Evolutionary conservation across 2,113 vertebrate species (phyloP).

Genomic region (Oryzias woworae): DNA sequence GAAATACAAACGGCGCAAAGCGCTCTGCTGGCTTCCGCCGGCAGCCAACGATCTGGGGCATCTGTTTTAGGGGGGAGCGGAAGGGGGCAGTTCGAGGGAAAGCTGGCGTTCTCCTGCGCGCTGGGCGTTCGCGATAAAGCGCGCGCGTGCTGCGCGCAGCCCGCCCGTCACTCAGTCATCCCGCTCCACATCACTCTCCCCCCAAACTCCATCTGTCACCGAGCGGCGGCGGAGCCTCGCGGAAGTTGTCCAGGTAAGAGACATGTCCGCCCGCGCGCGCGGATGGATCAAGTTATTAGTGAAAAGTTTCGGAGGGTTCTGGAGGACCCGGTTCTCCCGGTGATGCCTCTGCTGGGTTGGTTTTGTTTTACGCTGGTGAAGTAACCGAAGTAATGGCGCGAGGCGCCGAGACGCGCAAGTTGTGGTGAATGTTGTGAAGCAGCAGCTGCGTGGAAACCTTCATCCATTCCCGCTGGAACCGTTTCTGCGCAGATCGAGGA

Average conservation of each 20-base stretch:
- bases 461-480: too few relatives aligned
- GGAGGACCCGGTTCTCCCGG: slow-evolving; percentile 21
- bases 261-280: background rate
- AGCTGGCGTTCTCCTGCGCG: slow-evolving; percentile 38
- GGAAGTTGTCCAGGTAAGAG: slow-evolving; percentile 55
- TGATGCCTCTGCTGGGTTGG: slow-evolving; percentile 21
- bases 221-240: slow-evolving; percentile 19
- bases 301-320: slow-evolving; percentile 44
- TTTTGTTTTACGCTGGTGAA: slow-evolving; percentile 17
- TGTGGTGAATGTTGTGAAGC: too few relatives aligned
- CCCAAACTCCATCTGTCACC: slow-evolving; percentile 59
- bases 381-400: slow-evolving; percentile 29
- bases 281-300: slow-evolving; percentile 17
- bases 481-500: too few relatives aligned
- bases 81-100: slow-evolving; percentile 20
- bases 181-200: slow-evolving; percentile 55
- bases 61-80: background rate
- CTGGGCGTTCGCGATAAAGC: slow-evolving; percentile 61
- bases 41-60: background rate
- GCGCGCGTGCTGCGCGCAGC: slow-evolving; percentile 37
- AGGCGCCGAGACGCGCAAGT: slow-evolving; percentile 7
- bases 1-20: slow-evolving; percentile 40
- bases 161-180: slow-evolving; percentile 64
- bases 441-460: too few relatives aligned
- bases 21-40: slow-evolving; percentile 21